Base-by-base conservation (phyloP, 2,888 invertebrate species). In the Branchellion lobata region DNA sequence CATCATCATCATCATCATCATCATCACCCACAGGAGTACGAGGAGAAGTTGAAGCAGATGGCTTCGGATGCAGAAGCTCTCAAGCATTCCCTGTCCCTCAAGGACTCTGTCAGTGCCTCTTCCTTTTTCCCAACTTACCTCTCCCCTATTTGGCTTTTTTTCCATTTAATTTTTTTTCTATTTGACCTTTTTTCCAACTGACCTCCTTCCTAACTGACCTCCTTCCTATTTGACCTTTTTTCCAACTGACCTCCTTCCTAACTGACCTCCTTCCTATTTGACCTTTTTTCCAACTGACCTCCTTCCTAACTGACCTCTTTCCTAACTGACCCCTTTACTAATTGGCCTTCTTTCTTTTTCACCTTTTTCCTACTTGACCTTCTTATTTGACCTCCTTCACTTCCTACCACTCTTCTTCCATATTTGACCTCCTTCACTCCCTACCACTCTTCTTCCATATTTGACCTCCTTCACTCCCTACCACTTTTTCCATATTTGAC, bases 51-150 rank as follows among this genome's bases (percentile, higher is more conserved):
- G n/a, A 27, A 65, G 69, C n/a, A 21, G 1, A 65, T 29, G 68
- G 68, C 73, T n/a, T 18, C 31, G 5, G 74, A 69, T 24, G 61
- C 57, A 27, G 69, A 76, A 74, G 71, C 34, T n/a, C 47, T 71
- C 27, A 65, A 79, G 14, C 34, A 40, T n/a, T 68, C 51, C 40
- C 27, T 73, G 8, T 40, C 40, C 5, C 40, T 40, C 40, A 40
- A 40, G 40, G 40, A 40, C 5, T 8, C 40, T 5, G 40, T 71
- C n/a, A 31, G 71, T 71, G 3, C 34, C 8, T 68, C 27, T 68
- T 14, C 27, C 24, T 68, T 8, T 68, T 68, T 24, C 8, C 24
- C 14, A 31, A 31, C 71, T 29, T 71, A 31, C 21, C 11, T n/a
- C n/a, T n/a, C n/a, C n/a, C n/a, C n/a, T n/a, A n/a, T n/a, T n/a